Base-by-base conservation (phyloP, 2,797 vertebrate species). In the Tokudaia muenninki region DNA sequence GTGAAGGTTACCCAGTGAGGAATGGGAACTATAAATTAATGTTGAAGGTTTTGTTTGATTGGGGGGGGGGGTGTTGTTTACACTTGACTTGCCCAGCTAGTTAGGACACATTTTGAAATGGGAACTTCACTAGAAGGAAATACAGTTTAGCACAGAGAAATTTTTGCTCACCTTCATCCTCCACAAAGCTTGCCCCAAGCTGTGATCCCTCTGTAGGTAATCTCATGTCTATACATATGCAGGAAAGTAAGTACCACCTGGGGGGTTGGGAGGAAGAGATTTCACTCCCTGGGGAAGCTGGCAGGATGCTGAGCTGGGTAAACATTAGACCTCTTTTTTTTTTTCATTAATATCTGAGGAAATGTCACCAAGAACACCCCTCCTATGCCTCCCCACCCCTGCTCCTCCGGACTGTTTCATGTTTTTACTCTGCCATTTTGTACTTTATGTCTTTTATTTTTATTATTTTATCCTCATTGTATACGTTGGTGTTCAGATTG, bases 401-500 rank as follows among this genome's bases (percentile, higher is more conserved):
- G 77, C 44, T 55, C 86, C 29, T 94, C 41, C 57, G 59, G 70
- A 52, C 78, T 37, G 74, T 89, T 67, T n/a, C 87, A 12, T 91
- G n/a, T 24, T 82, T 84, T 12, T 4, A 50, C n/a, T 86, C n/a
- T 80, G 52, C 52, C 37, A 3, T 89, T 94, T 92, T 87, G 92
- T 78, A 67, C 57, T 87, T 87, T 67, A 44, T 78, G 87, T 87
- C 95, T 84, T 95, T 97, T 91, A 79, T 70, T 97, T 96, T 98
- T 96, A 97, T 97, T 91, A 93, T 97, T 94, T 95, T 92, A 87
- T 50, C 44, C 81, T 24, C 78, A 19, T 94, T 96, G 97, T 96
- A 84, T 94, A 84, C 59, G 44, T 80, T 78, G 81, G 79, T n/a
- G 65, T 86, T 97, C 70, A 55, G 79, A 96, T 65, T 92, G 82